Base-by-base conservation (phyloP, 2,797 vertebrate genomes). In the Anguilla marmorata region DNA sequence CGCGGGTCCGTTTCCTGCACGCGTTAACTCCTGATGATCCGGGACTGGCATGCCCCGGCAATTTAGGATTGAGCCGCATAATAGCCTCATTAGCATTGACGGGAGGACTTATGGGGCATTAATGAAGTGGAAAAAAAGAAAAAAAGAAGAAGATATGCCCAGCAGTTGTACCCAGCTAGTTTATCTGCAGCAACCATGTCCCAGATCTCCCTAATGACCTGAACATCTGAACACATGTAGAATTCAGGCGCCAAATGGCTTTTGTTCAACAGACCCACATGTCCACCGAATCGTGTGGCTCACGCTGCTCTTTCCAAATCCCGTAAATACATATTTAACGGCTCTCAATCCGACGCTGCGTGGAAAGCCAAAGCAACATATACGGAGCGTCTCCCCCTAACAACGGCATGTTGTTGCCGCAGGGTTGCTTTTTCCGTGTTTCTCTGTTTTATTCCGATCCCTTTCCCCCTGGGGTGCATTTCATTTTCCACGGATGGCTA, bases 11-110 rank as follows among this genome's bases (percentile, higher is more conserved):
- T 92, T 91, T 92, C 93, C 89, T 56, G 91, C 94, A 89, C 91
- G 93, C 94, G 95, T 95, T 93, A 95, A 93, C 92, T 93, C 94
- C n/a, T 30, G 94, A 95, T 94, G 93, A 94, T 94, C 93, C 94
- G 93, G 94, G 93, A 93, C 90, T 90, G 90, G 89, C 92, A 90
- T 93, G 92, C 94, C 93, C 89, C 41, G 45, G 52, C 80, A 85
- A 76, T 85, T 41, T 85, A 85, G 66, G 66, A 48, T 2, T 16
- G 91, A 93, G 93, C 92, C 90, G 93, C 92, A 93, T 93, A 94
- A 95, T 94, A 91, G 90, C 92, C 94, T 96, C 93, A 95, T 96
- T 96, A 96, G 93, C 94, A 95, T 94, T 93, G 94, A 93, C 87
- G 87, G 91, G 93, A 89, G 93, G 91, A 92, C 89, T 94, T 94